Percentiles rank a stretch among this genome's conserved stretches.
phyloP scores from a whole-genome alignment of 1,140 invertebrate genomes.

The Drosophila busckii region DNA sequence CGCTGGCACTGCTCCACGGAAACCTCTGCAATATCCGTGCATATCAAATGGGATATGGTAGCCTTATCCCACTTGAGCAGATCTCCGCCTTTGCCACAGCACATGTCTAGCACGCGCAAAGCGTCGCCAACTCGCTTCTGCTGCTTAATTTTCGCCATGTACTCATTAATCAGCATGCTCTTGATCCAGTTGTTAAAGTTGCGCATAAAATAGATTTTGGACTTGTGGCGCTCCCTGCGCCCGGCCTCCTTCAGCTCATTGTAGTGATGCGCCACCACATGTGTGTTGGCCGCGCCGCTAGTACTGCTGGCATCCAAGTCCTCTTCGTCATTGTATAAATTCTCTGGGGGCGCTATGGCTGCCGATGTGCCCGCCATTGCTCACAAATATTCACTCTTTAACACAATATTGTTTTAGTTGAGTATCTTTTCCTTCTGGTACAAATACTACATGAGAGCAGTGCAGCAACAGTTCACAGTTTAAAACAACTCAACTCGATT shows the following conservation, averaged over 20 bases:
- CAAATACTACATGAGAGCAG: too few relatives aligned
- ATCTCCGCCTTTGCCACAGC: constrained; percentile 98
- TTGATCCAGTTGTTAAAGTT: constrained; percentile 99
- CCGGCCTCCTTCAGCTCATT: constrained; percentile 91
- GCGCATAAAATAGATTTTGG: constrained; percentile 94
- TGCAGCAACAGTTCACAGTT: too few relatives aligned
- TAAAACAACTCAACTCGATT: too few relatives aligned
- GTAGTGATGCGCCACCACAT: constrained; percentile 90
- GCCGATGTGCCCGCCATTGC: too few relatives aligned
- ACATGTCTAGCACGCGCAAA: constrained; percentile 86
- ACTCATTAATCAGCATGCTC: constrained; percentile 92
- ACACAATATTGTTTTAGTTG: too few relatives aligned
- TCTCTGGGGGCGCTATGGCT: too few relatives aligned
- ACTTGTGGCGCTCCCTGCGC: constrained; percentile 87
- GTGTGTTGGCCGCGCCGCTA: constrained; percentile 78
- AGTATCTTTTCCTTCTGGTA: too few relatives aligned
- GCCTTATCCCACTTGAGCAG: constrained; percentile 96
- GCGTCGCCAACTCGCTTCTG: constrained; percentile 81
- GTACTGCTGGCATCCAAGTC: too few relatives aligned
- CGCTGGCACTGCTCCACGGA: constrained; percentile 92
- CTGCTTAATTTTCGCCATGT: constrained; percentile 83
- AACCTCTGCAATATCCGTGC: constrained; percentile 95
- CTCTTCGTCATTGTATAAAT: too few relatives aligned
- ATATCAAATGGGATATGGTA: constrained; percentile 91
- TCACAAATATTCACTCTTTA: too few relatives aligned